phyloP scores from a whole-genome alignment of 2,888 invertebrate species.

The Pristionchus entomophagus region DNA sequence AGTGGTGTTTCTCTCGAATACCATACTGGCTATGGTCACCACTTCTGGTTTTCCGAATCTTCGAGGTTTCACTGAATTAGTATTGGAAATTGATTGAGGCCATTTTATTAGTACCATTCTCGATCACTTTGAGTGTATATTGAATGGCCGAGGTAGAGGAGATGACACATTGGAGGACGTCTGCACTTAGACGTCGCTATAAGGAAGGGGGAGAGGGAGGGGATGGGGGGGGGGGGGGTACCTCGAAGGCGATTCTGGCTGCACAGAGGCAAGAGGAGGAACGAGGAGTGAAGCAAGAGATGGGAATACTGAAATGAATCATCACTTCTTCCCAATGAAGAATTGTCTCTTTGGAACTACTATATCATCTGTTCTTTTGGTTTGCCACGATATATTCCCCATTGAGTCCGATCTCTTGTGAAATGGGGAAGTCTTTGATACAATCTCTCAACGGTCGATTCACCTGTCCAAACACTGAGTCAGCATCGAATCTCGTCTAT shows the following conservation, averaged over 20 bases:
- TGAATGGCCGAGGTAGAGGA: not conserved
- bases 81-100: not conserved
- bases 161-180: not conserved
- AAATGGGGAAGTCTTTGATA: not conserved
- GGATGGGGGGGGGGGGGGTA: not conserved
- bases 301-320: not conserved
- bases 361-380: too few relatives aligned
- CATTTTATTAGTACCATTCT: not conserved
- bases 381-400: not conserved
- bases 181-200: not conserved
- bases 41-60: not conserved
- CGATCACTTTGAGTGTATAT: not conserved
- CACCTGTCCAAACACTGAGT: conserved; percentile 35
- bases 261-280: not conserved
- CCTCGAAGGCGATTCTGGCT: not conserved
- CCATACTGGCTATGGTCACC: not conserved
- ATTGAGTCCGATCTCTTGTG: not conserved
- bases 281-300: not conserved
- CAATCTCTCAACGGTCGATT: not conserved
- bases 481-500: conserved; percentile 8
- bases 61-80: not conserved
- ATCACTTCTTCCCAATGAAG: too few relatives aligned
- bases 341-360: too few relatives aligned
- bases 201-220: not conserved
- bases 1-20: not conserved